phyloP scores from a whole-genome alignment of 2,888 invertebrate genomes.

The Drosophila imparisetae region DNA sequence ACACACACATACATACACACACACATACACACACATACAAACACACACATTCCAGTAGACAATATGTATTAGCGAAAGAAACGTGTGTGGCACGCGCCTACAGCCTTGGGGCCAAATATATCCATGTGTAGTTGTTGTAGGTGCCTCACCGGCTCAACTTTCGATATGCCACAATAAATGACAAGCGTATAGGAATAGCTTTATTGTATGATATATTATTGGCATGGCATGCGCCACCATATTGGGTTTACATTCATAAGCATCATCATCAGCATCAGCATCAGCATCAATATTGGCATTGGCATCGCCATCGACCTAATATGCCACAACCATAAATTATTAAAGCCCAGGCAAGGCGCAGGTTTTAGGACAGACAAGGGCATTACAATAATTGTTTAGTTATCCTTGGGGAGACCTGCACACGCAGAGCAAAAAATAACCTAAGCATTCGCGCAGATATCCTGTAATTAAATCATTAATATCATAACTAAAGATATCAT shows the following conservation, averaged over 20 bases:
- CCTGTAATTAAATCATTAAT: neutral
- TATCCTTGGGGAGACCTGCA: conserved; percentile 30
- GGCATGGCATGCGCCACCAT: conserved; percentile 16
- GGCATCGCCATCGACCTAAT: conserved; percentile 23
- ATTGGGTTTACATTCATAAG: conserved; percentile 41
- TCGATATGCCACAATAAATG: conserved; percentile 38
- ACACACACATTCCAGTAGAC: conserved; percentile 5
- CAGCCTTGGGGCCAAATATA: conserved; percentile 26
- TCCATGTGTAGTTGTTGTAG: neutral
- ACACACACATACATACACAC: neutral
- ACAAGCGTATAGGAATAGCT: conserved; percentile 62
- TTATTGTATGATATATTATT: conserved; percentile 75
- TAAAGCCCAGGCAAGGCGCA: conserved; percentile 21
- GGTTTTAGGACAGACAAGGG: conserved; percentile 17
- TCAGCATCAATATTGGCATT: conserved; percentile 4
- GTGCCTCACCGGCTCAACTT: neutral
- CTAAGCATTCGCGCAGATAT: neutral
- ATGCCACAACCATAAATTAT: conserved; percentile 54
- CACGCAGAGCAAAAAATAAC: neutral
- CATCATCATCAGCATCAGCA: conserved; percentile 37
- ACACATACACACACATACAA: neutral
- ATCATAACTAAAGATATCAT: neutral
- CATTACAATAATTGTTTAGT: conserved; percentile 53
- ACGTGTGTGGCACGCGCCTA: conserved; percentile 59
- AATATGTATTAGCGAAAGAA: conserved; percentile 23